Conservation (phyloP, 2,797 vertebrate species). For the Rhinichthys osculus region DNA sequence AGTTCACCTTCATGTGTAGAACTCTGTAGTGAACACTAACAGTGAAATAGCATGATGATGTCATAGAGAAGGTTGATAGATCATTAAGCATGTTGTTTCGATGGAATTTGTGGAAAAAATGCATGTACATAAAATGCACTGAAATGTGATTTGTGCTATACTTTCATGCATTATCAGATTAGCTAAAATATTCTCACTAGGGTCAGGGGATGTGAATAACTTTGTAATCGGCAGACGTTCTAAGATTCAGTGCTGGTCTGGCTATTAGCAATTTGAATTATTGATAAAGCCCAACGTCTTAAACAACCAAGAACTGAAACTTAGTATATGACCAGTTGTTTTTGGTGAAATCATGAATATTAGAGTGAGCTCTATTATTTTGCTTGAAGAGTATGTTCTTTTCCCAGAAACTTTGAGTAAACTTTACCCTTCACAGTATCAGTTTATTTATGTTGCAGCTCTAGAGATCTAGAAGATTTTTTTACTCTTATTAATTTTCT, state of each 20-base stretch:
- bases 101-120: neutral
- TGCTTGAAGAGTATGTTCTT: slow-evolving; percentile 42
- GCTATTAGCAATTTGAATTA: slow-evolving; percentile 20
- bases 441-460: slow-evolving; percentile 53
- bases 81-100: slow-evolving; percentile 6
- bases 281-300: slow-evolving; percentile 35
- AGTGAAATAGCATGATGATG: neutral
- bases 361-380: neutral
- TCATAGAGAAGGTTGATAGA: neutral
- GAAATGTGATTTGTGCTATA: neutral
- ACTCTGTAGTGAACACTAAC: neutral
- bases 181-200: neutral
- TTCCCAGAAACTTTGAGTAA: slow-evolving; percentile 33
- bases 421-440: slow-evolving; percentile 13
- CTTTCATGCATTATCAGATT: slow-evolving; percentile 2
- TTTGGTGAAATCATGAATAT: slow-evolving; percentile 25
- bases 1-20: slow-evolving; percentile 52
- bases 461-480: slow-evolving; percentile 42
- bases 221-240: neutral
- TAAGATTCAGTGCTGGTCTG: neutral
- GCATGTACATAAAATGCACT: slow-evolving; percentile 3
- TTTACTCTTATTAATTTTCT: neutral
- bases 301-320: slow-evolving; percentile 19
- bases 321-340: neutral
- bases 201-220: neutral